A percentile compares a stretch with the other conserved stretches of the same genome.
Evolutionary conservation across 1,140 invertebrate genomes (phyloP).

Genomic region (Pogonomyrmex barbatus): DNA sequence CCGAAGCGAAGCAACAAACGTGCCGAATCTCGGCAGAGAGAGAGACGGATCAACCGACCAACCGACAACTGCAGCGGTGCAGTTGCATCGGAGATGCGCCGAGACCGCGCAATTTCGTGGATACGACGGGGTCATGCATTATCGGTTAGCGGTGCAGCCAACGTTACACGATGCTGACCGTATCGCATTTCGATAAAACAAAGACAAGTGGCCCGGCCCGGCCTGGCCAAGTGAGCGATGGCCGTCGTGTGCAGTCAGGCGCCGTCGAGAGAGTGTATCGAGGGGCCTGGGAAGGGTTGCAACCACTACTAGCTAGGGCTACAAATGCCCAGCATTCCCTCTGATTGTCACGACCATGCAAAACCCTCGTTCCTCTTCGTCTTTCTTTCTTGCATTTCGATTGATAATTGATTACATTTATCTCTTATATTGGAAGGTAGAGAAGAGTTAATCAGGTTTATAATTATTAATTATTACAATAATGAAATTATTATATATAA

Average conservation of each 20-base stretch:
- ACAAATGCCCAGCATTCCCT: slow-evolving; percentile 33
- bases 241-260: slow-evolving; percentile 76
- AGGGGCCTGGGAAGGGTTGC: slow-evolving; percentile 9
- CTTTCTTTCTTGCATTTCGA: neutral
- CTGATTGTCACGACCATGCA: slow-evolving; percentile 15
- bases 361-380: neutral
- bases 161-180: slow-evolving; percentile 63
- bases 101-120: slow-evolving; percentile 63
- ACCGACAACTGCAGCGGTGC: slow-evolving; percentile 41
- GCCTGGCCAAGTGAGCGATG: slow-evolving; percentile 73
- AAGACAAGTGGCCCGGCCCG: slow-evolving; percentile 72
- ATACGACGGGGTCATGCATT: slow-evolving; percentile 58
- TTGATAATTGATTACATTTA: slow-evolving; percentile 38
- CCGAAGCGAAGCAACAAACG: neutral
- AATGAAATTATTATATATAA: slow-evolving; percentile 31
- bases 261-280: slow-evolving; percentile 56
- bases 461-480: slow-evolving; percentile 44
- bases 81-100: slow-evolving; percentile 59
- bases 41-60: neutral
- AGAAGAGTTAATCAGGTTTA: slow-evolving; percentile 38
- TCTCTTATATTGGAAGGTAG: neutral
- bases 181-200: slow-evolving; percentile 73
- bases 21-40: neutral
- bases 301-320: neutral
- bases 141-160: slow-evolving; percentile 61